These are phyloP conservation scores for Cylloceria caligata DNA, from an alignment of 2,888 invertebrate genomes.

Conservation along the genomic window DNA sequence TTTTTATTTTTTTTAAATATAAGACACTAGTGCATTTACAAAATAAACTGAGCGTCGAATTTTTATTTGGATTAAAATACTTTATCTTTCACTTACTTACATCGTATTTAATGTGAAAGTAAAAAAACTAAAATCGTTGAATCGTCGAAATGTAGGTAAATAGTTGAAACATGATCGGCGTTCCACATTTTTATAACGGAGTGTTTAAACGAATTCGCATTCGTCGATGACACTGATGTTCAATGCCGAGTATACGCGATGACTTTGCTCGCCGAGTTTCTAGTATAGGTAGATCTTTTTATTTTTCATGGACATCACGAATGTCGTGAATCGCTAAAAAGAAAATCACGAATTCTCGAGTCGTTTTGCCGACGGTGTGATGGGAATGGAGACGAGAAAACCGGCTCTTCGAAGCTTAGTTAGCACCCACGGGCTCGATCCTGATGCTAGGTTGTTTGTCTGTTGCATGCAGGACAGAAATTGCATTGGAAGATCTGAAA, in stretches of 20 bases:
- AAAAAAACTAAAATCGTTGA: not conserved
- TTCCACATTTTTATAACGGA: conserved; percentile 18
- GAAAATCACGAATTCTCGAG: conserved; percentile 61
- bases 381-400: conserved; percentile 55
- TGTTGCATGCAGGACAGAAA: conserved; percentile 29
- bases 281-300: conserved; percentile 8
- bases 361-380: conserved; percentile 48
- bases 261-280: conserved; percentile 12
- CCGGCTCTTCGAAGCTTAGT: conserved; percentile 36
- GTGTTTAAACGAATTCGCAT: conserved; percentile 42
- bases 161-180: not conserved
- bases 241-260: conserved; percentile 51
- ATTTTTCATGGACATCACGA: conserved; percentile 50
- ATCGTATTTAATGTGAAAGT: too few relatives aligned
- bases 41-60: too few relatives aligned
- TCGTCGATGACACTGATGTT: conserved; percentile 52
- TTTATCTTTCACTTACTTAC: too few relatives aligned
- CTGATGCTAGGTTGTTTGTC: conserved; percentile 20
- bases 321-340: conserved; percentile 60
- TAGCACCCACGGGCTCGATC: conserved; percentile 8
- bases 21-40: too few relatives aligned
- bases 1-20: too few relatives aligned
- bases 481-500: conserved; percentile 44
- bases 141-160: not conserved
- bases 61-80: too few relatives aligned